These are phyloP conservation scores for Astropecten irregularis DNA, from an alignment of 53 echinoderm and acorn worm species.

Conservation along the genomic window DNA sequence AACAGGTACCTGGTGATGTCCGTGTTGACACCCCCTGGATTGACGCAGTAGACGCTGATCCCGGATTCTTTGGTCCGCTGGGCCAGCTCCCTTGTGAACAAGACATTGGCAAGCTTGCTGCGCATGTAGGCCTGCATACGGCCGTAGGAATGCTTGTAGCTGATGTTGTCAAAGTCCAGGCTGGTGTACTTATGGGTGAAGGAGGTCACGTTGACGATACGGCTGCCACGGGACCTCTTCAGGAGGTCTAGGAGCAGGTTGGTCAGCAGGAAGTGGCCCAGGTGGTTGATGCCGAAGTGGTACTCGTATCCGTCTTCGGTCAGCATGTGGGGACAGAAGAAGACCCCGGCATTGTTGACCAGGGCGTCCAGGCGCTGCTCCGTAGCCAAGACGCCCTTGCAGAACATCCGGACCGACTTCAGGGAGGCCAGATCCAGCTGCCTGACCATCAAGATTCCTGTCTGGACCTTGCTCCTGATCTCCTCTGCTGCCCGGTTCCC, in stretches of 20 bases:
- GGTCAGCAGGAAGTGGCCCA: conserved; percentile 89
- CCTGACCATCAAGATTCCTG: conserved; percentile 67
- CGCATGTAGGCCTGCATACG: conserved; percentile 71
- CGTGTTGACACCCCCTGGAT: conserved; percentile 86
- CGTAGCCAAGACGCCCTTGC: conserved; percentile 62
- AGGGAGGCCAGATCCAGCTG: conserved; percentile 83
- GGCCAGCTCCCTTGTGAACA: conserved; percentile 81
- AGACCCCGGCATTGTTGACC: conserved; percentile 91
- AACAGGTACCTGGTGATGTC: conserved; percentile 66
- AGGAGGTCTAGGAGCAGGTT: conserved; percentile 74
- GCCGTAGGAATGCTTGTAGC: conserved; percentile 57
- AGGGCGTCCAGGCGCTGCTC: conserved; percentile 72
- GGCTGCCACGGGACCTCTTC: conserved; percentile 58
- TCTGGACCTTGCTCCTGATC: conserved; percentile 34
- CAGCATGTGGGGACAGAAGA: conserved; percentile 67
- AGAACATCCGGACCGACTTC: conserved; percentile 73
- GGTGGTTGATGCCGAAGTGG: conserved; percentile 90
- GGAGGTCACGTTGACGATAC: conserved; percentile 81
- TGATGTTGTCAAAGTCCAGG: conserved; percentile 78
- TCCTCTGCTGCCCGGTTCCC: conserved; percentile 69
- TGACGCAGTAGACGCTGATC: conserved; percentile 68
- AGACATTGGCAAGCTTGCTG: conserved; percentile 87
- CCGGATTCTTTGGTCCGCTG: conserved; percentile 63
- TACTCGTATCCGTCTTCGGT: conserved; percentile 84
- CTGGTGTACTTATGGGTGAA: conserved; percentile 65